Evolutionary conservation across 2,797 vertebrate species (phyloP).

Genomic region (Somateria mollissima): DNA sequence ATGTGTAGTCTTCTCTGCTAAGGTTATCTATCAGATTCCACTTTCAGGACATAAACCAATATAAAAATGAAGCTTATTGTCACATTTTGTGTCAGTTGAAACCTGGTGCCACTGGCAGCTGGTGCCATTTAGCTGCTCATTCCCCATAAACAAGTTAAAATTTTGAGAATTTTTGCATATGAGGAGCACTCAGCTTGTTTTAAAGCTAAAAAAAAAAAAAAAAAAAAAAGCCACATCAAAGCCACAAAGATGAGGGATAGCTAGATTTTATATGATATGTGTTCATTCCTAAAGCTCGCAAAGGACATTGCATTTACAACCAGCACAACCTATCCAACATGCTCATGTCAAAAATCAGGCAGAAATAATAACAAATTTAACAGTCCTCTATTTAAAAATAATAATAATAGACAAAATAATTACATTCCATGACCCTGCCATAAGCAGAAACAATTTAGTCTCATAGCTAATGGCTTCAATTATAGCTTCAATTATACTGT

Average conservation of each 20-base stretch:
- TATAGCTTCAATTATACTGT: background rate
- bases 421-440: background rate
- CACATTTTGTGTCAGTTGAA: background rate
- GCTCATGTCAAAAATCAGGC: background rate
- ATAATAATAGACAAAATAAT: background rate
- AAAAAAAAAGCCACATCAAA: background rate
- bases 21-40: background rate
- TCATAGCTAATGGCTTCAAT: background rate
- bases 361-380: background rate
- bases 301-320: background rate
- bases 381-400: background rate
- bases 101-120: background rate
- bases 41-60: background rate
- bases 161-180: background rate
- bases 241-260: background rate
- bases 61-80: rapidly evolving
- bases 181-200: background rate
- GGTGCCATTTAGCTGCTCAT: background rate
- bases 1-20: background rate
- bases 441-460: background rate
- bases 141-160: background rate
- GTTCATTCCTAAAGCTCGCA: background rate
- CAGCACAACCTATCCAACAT: background rate
- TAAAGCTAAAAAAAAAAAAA: background rate
- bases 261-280: rapidly evolving